Base-by-base conservation (phyloP, 2,797 vertebrate genomes). In the Cichlasoma orientale region DNA sequence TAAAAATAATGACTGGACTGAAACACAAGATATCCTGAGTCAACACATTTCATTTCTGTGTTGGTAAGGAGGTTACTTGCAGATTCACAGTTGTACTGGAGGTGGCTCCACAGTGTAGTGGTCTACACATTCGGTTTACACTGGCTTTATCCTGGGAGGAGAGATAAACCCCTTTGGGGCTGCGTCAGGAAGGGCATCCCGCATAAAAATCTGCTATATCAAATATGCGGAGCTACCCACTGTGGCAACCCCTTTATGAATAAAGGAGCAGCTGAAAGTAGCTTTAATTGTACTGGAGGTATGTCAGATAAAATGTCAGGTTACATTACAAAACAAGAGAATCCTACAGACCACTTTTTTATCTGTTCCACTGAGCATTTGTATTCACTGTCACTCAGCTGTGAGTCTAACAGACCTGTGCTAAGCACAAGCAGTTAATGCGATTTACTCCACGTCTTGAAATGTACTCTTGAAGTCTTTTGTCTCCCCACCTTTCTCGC, bases 301-400 rank as follows among this genome's bases (percentile, higher is more conserved):
- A 47, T 52, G 75, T 84, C 68, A 66, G 78, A 77, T 72, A 79
- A 77, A 82, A 80, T 84, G 83, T 86, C 90, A 86, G 52, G 58
- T 86, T 86, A 29, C 55, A 86, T 90, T 78, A 89, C 29, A 79
- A 77, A 50, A 54, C 4, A 12, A 23, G 55, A 78, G 56, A 56
- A 52, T 55, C 71, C 50, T 53, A 56, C 36, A 38, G 74, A 82
- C 70, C 53, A 59, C 75, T 82, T 82, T 54, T 75, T 74, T 80
- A 80, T 83, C 81, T 69, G 84, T 87, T 66, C 73, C 61, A 33
- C 83, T 87, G 90, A 91, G 85, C 90, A 86, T 88, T 90, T 61
- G 33, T 5, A 70, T 83, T 79, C 56, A 19, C 83, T 75, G 88
- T 86, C 90, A 86, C 79, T 91, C 87, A 87, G 70, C 10, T 2